Evolutionary conservation across 2,113 vertebrate species (phyloP).

Genomic region (Cynocephalus volans): DNA sequence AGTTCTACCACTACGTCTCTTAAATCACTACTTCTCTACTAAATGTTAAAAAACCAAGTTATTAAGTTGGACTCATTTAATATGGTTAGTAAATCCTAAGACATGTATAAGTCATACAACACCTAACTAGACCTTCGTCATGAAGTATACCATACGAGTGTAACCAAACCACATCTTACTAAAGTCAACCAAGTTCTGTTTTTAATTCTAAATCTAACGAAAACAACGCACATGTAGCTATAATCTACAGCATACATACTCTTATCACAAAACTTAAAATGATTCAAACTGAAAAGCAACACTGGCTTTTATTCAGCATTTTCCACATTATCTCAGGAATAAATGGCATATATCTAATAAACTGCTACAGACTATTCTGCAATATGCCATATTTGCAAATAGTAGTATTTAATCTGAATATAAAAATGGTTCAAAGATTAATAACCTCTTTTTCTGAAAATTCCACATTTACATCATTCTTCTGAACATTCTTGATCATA

Average conservation of each 20-base stretch:
- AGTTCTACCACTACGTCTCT: slow-evolving; percentile 24
- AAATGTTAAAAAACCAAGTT: slow-evolving; percentile 30
- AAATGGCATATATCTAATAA: slow-evolving; percentile 42
- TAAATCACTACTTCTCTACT: slow-evolving; percentile 15
- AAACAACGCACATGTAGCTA: background rate
- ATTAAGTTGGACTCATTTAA: slow-evolving; percentile 45
- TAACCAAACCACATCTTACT: slow-evolving; percentile 45
- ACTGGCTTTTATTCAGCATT: slow-evolving; percentile 12
- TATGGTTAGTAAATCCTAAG: background rate
- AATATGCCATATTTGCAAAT: slow-evolving; percentile 42
- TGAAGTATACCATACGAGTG: background rate
- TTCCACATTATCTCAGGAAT: slow-evolving; percentile 47
- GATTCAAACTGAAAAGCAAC: slow-evolving; percentile 41
- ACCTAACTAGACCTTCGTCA: slow-evolving; percentile 2
- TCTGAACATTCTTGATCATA: slow-evolving; percentile 96
- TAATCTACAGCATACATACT: background rate
- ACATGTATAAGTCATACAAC: background rate
- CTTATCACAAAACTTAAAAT: slow-evolving; percentile 54
- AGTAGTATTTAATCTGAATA: slow-evolving; percentile 42
- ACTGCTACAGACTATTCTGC: background rate
- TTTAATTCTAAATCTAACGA: slow-evolving; percentile 37
- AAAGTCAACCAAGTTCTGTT: slow-evolving; percentile 18
- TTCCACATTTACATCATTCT: slow-evolving; percentile 92
- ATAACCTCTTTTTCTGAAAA: slow-evolving; percentile 95
- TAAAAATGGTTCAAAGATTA: slow-evolving; percentile 36